Evolutionary conservation across 2,113 vertebrate genomes (phyloP), one percentile per base, ranked within the genome.

Genomic region (Channa maculata): DNA sequence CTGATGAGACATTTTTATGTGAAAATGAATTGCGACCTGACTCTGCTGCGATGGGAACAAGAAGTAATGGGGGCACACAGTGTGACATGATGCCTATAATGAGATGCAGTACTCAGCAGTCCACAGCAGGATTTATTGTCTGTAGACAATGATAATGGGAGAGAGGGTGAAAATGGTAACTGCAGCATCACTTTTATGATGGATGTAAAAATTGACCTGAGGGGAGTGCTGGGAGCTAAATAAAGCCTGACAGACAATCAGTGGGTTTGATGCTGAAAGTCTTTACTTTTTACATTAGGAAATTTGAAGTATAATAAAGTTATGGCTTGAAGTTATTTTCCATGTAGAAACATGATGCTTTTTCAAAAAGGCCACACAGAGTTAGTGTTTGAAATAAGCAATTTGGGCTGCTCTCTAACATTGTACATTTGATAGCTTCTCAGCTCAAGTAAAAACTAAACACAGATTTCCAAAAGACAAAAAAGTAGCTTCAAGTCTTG

Each of bases 61-160:
- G 74, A 59, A 55, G 77, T 83, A 83, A 77, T 58, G 53, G 65
- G 66, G 80, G 71, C 65, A 70, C 53, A 5, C 48, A n/a, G 67
- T 65, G 83, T 79, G 85, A 86, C 76, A 68, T 2, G 43, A 51
- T 49, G 62, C 46, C 72, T 62, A 60, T 79, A 85, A 89, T 89
- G 88, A 90, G 84, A 88, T 83, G 73, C 71, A 57, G 76, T 8
- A 15, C 58, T 57, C 55, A 50, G 76, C 72, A 8, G 46, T 6
- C 10, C 53, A 7, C 65, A 53, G 67, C 33, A 62, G 64, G 65
- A 90, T 86, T 86, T 86, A 86, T 64, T 65, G 80, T 76, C 75
- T 81, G 70, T 61, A 72, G 79, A 86, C 81, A 73, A 74, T 82
- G 77, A 89, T 81, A 87, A 80, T 82, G 71, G 73, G 71, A 65